Evolutionary conservation across 2,888 invertebrate species (phyloP).

Genomic region (Sinodicranocentrus sp.): DNA sequence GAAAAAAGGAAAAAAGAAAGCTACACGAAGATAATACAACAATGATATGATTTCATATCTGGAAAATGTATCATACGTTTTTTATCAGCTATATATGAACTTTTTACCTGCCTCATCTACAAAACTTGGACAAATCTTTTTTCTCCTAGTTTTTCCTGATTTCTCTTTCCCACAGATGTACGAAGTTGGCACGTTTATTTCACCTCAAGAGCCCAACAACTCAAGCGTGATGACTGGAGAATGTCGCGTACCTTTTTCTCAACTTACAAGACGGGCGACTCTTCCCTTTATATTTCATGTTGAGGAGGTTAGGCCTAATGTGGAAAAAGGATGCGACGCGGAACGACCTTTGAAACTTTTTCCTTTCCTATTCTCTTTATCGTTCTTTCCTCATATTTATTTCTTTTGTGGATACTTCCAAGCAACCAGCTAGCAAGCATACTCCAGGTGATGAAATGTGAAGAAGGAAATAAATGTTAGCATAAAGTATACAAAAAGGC

Average conservation of each 20-base stretch:
- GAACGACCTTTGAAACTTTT: no score
- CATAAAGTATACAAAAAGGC: not conserved
- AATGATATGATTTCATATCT: conserved; percentile 14
- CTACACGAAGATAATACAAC: not conserved
- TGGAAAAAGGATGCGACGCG: no score
- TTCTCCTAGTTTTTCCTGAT: not conserved
- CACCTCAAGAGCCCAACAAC: conserved; percentile 22
- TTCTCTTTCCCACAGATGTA: not conserved
- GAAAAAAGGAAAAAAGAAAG: not conserved
- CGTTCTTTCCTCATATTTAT: no score
- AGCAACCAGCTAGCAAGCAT: not conserved
- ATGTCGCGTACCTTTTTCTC: not conserved
- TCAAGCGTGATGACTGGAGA: conserved; percentile 12
- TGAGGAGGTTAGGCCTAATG: no score
- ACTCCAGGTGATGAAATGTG: conserved; percentile 27
- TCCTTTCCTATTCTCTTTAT: no score
- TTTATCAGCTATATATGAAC: no score
- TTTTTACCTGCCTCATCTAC: not conserved
- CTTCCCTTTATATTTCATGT: no score
- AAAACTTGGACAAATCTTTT: conserved; percentile 19
- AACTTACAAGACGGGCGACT: no score
- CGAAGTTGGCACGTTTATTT: conserved; percentile 29
- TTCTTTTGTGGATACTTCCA: no score
- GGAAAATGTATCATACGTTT: not conserved
- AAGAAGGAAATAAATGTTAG: conserved; percentile 1